Evolutionary conservation across 1,140 invertebrate species (phyloP).

Genomic region (Dufourea novaeangliae): DNA sequence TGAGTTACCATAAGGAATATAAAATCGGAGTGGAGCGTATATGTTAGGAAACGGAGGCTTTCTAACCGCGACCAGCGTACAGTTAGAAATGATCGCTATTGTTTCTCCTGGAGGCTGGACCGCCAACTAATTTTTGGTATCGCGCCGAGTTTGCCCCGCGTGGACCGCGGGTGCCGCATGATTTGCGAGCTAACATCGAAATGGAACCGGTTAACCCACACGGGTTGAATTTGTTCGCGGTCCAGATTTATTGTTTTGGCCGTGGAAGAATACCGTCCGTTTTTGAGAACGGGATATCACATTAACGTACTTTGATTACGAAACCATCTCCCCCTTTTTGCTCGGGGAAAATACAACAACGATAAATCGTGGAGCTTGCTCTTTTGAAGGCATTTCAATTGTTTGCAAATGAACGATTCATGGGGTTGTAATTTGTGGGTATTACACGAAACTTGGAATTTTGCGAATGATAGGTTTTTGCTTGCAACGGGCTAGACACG

Average conservation of each 20-base stretch:
- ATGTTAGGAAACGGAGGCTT: no score
- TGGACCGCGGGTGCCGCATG: constrained; percentile 18
- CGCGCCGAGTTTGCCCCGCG: constrained; percentile 56
- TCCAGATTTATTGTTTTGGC: constrained; percentile 53
- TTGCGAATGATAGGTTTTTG: background rate
- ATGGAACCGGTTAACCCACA: constrained; percentile 51
- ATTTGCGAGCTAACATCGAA: constrained; percentile 49
- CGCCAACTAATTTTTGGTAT: constrained; percentile 64
- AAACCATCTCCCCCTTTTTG: background rate
- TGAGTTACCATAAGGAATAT: background rate
- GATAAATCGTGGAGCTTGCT: constrained; percentile 12
- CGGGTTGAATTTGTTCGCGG: constrained; percentile 48
- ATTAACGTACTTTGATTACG: constrained; percentile 28
- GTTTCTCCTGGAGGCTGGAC: constrained; percentile 46
- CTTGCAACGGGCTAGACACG: background rate
- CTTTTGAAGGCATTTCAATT: constrained; percentile 22
- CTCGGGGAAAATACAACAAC: background rate
- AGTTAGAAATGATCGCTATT: constrained; percentile 55
- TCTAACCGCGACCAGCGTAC: constrained; percentile 23
- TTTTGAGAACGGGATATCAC: constrained; percentile 17
- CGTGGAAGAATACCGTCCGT: constrained; percentile 46
- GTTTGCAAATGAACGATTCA: constrained; percentile 2
- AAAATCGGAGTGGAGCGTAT: constrained; percentile 50
- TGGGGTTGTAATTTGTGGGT: background rate
- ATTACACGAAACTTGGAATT: constrained; percentile 10